A percentile compares a stretch with the other conserved stretches of the same genome.
Evolutionary conservation across 2,113 vertebrate genomes (phyloP).

Genomic region (Anhinga rufa): DNA sequence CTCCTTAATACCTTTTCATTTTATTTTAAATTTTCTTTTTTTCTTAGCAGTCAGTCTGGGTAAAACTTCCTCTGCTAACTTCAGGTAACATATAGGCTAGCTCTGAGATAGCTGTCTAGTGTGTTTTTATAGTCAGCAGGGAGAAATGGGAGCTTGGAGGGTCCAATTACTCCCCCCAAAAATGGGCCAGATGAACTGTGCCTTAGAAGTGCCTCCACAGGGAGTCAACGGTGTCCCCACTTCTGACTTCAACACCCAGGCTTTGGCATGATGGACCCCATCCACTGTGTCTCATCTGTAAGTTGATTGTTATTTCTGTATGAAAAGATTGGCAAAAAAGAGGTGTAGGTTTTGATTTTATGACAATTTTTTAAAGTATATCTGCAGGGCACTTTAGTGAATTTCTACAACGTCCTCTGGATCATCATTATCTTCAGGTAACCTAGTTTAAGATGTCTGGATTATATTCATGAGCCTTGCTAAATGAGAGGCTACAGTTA

Average conservation of each 20-base stretch:
- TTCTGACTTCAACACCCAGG: not conserved
- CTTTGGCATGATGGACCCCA: not conserved
- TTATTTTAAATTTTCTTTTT: not conserved
- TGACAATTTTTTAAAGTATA: not conserved
- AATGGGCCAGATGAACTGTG: not conserved
- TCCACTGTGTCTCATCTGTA: not conserved
- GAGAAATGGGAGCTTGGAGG: not conserved
- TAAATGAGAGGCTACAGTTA: not conserved
- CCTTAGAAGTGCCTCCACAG: not conserved
- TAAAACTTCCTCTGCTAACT: not conserved
- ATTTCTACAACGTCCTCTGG: not conserved
- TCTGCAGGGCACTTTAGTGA: not conserved
- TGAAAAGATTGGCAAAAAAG: not conserved
- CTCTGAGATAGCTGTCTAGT: not conserved
- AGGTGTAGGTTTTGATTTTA: not conserved
- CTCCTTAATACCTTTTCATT: not conserved
- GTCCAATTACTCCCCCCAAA: not conserved
- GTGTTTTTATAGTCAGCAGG: not conserved
- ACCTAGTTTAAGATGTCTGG: not conserved
- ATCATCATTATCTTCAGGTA: not conserved
- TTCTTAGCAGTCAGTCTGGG: not conserved
- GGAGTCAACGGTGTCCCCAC: accelerated
- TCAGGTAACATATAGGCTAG: not conserved
- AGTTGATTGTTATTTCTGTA: not conserved
- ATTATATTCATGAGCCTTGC: not conserved